Evolutionary conservation across 2,113 vertebrate species (phyloP), one percentile per base, ranked within the genome.

Genomic region (Lagopus muta): DNA sequence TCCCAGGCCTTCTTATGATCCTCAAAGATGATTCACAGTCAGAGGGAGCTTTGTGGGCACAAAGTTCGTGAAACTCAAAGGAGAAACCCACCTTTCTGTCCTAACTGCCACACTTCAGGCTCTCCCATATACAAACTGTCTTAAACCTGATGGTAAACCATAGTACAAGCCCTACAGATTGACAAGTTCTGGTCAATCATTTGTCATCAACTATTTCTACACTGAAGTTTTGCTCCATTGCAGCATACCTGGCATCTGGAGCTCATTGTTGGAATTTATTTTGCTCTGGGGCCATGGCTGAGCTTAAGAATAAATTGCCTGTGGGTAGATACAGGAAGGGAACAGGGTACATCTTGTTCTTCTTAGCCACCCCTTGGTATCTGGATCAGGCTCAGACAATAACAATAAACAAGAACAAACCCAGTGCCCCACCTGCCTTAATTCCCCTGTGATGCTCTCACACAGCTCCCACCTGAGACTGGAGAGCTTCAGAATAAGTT

Each of bases 401-500:
- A 96, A 91, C 57, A 96, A 76, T 69, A 92, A 96, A 91, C 88
- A 95, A 72, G 24, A 81, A 42, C 75, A 62, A 88, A 36, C n/a
- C 40, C 40, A 1, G 57, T 73, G 45, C 34, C 43, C 17, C 69
- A 75, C 90, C 88, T 86, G 38, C 69, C n/a, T 55, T 22, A 52
- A 54, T 81, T 78, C 83, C 73, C 65, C 79, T 5, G 2, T 76
- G 90, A 48, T 42, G 48, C 34, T 86, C 38, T 72, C 90, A 93
- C 12, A 4, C 1, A 12, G 65, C 28, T 81, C 54, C 66, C 65
- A 86, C 90, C 94, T 91, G 88, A 86, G 84, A 42, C 17, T 0
- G 0, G 62, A 57, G n/a, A 86, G 18, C 11, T 86, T 34, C 0
- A 0, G 48, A 55, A 42, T 0, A 3, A 83, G 36, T 74, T 78